Conservation (phyloP, 2,797 vertebrate genomes). For the Acrossocheilus fasciatus region DNA sequence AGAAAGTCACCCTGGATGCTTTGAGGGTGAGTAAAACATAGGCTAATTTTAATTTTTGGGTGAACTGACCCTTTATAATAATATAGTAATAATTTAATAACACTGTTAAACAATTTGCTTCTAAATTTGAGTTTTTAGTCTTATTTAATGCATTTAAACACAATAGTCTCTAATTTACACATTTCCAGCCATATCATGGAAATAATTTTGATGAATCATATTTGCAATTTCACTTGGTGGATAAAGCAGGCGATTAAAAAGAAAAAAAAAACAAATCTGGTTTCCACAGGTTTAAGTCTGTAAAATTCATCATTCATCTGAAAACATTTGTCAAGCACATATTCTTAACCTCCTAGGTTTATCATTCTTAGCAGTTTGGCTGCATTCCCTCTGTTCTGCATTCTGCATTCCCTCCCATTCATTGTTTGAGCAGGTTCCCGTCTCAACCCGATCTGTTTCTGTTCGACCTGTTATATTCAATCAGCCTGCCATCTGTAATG, state of each 20-base stretch:
- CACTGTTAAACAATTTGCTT: no score
- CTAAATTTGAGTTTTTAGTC: background rate
- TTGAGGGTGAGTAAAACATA: no score
- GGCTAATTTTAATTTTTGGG: no score
- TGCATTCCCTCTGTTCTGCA: no score
- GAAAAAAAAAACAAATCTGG: background rate
- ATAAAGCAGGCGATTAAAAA: background rate
- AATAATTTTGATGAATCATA: background rate
- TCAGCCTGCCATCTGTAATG: background rate
- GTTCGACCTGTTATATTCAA: background rate
- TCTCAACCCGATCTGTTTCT: background rate
- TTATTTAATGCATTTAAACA: background rate
- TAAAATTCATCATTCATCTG: background rate
- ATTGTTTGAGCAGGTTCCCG: background rate
- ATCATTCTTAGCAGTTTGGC: background rate
- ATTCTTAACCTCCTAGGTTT: background rate
- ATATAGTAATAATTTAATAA: background rate
- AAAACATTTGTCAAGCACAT: background rate
- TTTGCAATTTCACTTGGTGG: background rate
- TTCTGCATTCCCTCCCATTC: background rate
- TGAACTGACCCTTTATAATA: no score
- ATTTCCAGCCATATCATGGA: background rate
- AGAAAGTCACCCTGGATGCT: no score
- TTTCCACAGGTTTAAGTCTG: background rate
- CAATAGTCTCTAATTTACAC: background rate